Evolutionary conservation across 2,797 vertebrate genomes (phyloP), one percentile per base, ranked within the genome.

Genomic region (Chromis chromis): DNA sequence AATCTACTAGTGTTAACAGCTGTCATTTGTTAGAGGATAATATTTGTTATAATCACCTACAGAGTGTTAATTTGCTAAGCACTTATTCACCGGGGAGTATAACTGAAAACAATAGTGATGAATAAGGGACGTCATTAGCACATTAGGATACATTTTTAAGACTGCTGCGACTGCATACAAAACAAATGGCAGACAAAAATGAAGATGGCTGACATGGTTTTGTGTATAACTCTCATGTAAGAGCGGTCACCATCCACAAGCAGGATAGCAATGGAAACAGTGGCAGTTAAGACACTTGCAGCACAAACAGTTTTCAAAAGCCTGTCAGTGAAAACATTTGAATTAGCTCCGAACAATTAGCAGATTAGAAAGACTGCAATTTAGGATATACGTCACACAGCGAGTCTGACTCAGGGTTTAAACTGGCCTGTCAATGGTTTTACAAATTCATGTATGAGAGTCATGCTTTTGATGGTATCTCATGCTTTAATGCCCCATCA

Each of bases 61-160:
- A 89, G 81, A 90, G 67, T 91, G 84, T 87, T 84, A 93, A 93
- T 82, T 81, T 83, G 64, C 54, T 87, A 85, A 90, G 84, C 70
- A 83, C 33, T 36, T 36, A 93, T 80, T 79, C 84, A 83, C 78
- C 66, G 79, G 84, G 93, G 62, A 84, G 92, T 90, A 91, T 91
- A 90, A 75, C 17, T 58, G 31, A 25, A 66, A 83, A 81, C 78
- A 81, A 71, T 48, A 72, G 78, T 70, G 27, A 74, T 17, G 65
- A 89, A 87, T 90, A 76, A 81, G 91, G 87, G 28, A 49, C 46
- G 75, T 90, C 66, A 83, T 84, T 27, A 92, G 89, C 87, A 89
- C 76, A 81, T 79, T 74, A 76, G 76, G 80, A 79, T 70, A 76
- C 21, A 75, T 85, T 86, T 95, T 89, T 96, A 96, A 97, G 95